phyloP scores from a whole-genome alignment of 2,113 vertebrate genomes.

The Pygoscelis adeliae region DNA sequence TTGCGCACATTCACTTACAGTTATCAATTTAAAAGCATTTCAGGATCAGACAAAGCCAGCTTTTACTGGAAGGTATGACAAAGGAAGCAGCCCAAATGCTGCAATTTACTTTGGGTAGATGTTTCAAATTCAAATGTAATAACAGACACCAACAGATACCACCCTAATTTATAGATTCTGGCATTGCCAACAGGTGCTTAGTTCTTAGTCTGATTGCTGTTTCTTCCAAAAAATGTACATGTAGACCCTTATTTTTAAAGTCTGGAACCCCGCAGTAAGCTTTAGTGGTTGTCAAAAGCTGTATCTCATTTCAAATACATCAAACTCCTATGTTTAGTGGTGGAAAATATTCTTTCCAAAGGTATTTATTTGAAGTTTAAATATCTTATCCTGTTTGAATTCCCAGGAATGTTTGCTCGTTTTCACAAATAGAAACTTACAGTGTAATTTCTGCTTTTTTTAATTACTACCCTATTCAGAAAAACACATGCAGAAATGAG shows the following conservation, averaged over 20 bases:
- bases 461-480: constrained; percentile 23
- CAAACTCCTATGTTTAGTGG: neutral
- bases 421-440: constrained; percentile 39
- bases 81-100: constrained; percentile 43
- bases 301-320: constrained; percentile 16
- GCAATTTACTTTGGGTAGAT: constrained; percentile 55
- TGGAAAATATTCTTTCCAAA: constrained; percentile 40
- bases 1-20: constrained; percentile 45
- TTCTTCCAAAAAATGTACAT: constrained; percentile 7
- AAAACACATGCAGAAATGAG: constrained; percentile 34
- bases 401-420: constrained; percentile 19
- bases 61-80: constrained; percentile 49
- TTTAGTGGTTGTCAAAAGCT: constrained; percentile 54
- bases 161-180: constrained; percentile 58
- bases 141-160: constrained; percentile 58
- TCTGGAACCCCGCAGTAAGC: constrained; percentile 43
- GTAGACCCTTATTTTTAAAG: constrained; percentile 32
- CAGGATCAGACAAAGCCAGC: constrained; percentile 63
- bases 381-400: constrained; percentile 49
- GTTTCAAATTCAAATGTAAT: constrained; percentile 73
- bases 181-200: constrained; percentile 60
- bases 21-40: constrained; percentile 70
- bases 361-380: constrained; percentile 57
- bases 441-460: constrained; percentile 26
- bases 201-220: constrained; percentile 37